Conservation (phyloP, 2,113 vertebrate species). For the Amazona vittata region DNA sequence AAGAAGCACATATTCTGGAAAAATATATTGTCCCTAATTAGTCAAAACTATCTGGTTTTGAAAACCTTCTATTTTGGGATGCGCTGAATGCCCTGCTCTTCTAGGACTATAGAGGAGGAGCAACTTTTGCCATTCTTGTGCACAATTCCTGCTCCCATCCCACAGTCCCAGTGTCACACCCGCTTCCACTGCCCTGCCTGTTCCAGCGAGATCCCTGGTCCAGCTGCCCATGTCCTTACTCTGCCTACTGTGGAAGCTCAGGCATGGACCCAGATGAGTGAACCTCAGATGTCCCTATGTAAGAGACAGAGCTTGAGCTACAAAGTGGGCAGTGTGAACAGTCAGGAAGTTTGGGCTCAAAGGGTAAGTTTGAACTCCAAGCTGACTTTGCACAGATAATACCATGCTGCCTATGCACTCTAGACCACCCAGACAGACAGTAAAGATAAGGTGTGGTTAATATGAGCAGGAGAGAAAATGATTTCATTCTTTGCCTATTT, state of each 20-base stretch:
- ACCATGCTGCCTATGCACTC: background rate
- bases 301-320: background rate
- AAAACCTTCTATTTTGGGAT: background rate
- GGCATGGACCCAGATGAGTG: background rate
- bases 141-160: background rate
- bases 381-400: background rate
- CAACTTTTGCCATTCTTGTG: background rate
- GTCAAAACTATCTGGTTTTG: background rate
- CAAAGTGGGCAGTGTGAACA: background rate
- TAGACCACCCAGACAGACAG: background rate
- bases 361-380: fast-evolving
- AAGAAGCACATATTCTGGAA: background rate
- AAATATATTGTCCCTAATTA: background rate
- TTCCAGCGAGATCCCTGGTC: background rate
- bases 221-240: background rate
- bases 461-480: background rate
- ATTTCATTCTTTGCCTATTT: background rate
- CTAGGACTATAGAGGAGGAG: background rate
- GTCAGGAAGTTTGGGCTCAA: background rate
- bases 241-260: background rate
- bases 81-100: background rate
- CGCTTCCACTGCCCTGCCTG: background rate
- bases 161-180: fast-evolving
- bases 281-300: background rate
- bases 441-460: background rate